Evolutionary conservation across 2,113 vertebrate genomes (phyloP).

Genomic region (Myotis davidii): DNA sequence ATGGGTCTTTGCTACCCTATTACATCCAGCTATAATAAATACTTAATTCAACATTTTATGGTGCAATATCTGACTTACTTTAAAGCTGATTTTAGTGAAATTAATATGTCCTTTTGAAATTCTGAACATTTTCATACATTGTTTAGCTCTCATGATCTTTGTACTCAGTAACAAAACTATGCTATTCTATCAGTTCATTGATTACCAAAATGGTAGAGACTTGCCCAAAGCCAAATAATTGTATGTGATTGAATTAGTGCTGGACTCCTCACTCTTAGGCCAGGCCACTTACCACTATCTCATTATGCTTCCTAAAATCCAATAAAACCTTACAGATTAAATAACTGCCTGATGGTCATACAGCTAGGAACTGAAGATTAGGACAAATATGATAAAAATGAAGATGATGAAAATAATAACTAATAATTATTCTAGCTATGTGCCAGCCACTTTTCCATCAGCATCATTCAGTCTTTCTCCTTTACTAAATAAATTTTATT

Average conservation of each 20-base stretch:
- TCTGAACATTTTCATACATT: not conserved
- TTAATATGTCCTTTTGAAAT: not conserved
- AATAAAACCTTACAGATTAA: not conserved
- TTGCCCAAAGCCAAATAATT: not conserved
- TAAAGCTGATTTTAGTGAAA: not conserved
- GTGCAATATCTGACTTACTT: not conserved
- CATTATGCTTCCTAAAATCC: not conserved
- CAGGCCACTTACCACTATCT: not conserved
- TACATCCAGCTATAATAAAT: not conserved
- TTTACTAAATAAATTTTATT: not conserved
- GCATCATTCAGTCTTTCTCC: not conserved
- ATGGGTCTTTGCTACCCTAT: not conserved
- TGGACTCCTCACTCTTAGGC: not conserved
- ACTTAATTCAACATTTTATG: not conserved
- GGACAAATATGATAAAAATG: not conserved
- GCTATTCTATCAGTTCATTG: not conserved
- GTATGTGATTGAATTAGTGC: not conserved
- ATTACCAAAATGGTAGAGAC: not conserved
- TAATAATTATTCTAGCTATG: not conserved
- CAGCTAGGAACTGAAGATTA: not conserved
- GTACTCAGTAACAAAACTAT: not conserved
- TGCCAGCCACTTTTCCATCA: not conserved
- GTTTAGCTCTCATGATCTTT: not conserved
- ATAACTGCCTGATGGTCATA: not conserved
- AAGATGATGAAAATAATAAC: constrained; percentile 13